Evolutionary conservation across 1,140 invertebrate species (phyloP).

Genomic region (Diachasmimorpha longicaudata): DNA sequence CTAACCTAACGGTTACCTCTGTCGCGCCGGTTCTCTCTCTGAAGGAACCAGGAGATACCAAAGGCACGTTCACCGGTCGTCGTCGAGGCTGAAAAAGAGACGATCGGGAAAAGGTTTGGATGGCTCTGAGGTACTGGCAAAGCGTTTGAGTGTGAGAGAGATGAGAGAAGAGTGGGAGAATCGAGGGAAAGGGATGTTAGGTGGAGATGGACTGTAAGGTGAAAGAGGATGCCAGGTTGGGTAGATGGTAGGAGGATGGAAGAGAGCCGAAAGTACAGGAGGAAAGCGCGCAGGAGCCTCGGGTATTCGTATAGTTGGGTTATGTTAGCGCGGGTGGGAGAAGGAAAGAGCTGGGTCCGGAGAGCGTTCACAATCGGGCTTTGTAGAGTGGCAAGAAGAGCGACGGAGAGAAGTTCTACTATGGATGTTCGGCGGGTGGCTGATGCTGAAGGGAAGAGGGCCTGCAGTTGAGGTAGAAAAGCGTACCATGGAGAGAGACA

Average conservation of each 20-base stretch:
- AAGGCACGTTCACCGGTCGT: slow-evolving; percentile 22
- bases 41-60: slow-evolving; percentile 17
- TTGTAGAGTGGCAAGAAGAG: slow-evolving; percentile 16
- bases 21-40: not conserved
- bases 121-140: not conserved
- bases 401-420: not conserved
- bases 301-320: slow-evolving; percentile 28
- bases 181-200: not conserved
- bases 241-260: slow-evolving; percentile 7
- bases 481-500: no score
- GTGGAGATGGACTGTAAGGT: not conserved
- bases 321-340: not conserved
- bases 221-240: not conserved
- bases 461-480: not conserved
- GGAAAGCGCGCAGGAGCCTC: slow-evolving; percentile 31
- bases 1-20: slow-evolving; percentile 15
- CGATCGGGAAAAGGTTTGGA: not conserved
- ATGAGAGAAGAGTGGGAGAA: not conserved
- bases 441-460: not conserved
- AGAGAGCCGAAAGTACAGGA: slow-evolving; percentile 19
- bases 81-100: slow-evolving; percentile 11
- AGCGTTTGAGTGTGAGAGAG: slow-evolving; percentile 1
- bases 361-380: slow-evolving; percentile 33
- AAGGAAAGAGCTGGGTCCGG: slow-evolving; percentile 7
- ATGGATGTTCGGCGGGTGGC: not conserved